These are phyloP conservation scores for Cranoglanis bouderius DNA, from an alignment of 2,113 vertebrate species.

Conservation along the genomic window DNA sequence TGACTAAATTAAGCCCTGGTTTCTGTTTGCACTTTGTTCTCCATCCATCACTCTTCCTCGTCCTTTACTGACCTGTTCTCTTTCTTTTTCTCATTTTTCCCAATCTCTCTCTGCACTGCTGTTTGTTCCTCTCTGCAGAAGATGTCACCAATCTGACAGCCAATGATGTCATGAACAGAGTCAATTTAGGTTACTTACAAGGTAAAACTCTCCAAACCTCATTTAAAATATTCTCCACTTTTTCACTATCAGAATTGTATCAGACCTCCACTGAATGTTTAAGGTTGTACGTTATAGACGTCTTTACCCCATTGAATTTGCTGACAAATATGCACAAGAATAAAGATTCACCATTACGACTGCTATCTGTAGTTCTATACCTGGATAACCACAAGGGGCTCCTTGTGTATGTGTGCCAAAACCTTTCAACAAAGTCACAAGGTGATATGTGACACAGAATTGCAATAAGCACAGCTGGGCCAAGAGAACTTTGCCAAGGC, in stretches of 20 bases:
- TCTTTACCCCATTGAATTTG: background rate
- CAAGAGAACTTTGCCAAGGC: background rate
- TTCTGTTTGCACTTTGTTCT: background rate
- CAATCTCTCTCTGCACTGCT: slow-evolving; percentile 53
- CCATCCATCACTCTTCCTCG: too few relatives aligned
- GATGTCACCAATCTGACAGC: slow-evolving; percentile 94
- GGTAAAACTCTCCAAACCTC: slow-evolving; percentile 70
- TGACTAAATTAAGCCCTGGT: background rate
- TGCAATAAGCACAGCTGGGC: background rate
- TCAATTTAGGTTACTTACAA: slow-evolving; percentile 97
- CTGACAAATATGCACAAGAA: background rate
- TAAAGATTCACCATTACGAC: background rate
- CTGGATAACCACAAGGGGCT: background rate
- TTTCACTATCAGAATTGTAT: background rate
- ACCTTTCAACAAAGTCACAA: background rate
- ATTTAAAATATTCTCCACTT: background rate
- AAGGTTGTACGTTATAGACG: background rate
- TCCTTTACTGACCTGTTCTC: background rate
- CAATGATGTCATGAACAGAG: slow-evolving; percentile 98
- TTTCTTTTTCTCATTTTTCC: background rate
- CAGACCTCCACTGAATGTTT: background rate
- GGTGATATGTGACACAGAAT: background rate
- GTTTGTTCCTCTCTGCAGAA: slow-evolving; percentile 76
- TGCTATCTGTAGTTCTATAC: background rate
- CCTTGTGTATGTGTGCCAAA: background rate